Conservation (phyloP, 2,113 vertebrate genomes). For the Marcusenius ussheri region DNA sequence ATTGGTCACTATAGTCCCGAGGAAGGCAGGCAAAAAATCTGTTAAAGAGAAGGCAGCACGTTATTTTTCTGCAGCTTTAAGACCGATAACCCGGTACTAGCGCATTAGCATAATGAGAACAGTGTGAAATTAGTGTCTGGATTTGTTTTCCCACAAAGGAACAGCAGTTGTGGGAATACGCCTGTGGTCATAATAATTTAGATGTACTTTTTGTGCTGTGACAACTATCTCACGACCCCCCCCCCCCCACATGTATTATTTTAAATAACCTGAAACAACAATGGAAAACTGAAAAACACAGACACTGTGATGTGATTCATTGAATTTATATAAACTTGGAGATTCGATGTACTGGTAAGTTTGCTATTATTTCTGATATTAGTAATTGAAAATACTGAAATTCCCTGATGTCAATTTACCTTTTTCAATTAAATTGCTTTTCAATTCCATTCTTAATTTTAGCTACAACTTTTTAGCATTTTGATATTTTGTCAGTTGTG, state of each 20-base stretch:
- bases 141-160: slow-evolving; percentile 12
- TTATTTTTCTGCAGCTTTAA: slow-evolving; percentile 5
- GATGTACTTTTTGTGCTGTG: neutral
- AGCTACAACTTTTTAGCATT: neutral
- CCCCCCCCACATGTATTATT: neutral
- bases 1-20: neutral
- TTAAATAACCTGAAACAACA: neutral
- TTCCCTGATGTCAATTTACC: neutral
- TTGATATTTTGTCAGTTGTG: neutral
- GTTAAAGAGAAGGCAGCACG: neutral
- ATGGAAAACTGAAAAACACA: neutral
- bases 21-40: neutral
- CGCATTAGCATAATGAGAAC: neutral
- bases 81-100: neutral
- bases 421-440: neutral
- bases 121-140: neutral
- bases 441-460: neutral
- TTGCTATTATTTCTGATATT: neutral
- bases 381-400: neutral
- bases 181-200: neutral
- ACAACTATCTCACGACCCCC: neutral
- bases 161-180: neutral
- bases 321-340: neutral
- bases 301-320: neutral
- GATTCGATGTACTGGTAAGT: neutral